Base-by-base conservation (phyloP, 2,888 invertebrate genomes). In the Tyria jacobaeae region DNA sequence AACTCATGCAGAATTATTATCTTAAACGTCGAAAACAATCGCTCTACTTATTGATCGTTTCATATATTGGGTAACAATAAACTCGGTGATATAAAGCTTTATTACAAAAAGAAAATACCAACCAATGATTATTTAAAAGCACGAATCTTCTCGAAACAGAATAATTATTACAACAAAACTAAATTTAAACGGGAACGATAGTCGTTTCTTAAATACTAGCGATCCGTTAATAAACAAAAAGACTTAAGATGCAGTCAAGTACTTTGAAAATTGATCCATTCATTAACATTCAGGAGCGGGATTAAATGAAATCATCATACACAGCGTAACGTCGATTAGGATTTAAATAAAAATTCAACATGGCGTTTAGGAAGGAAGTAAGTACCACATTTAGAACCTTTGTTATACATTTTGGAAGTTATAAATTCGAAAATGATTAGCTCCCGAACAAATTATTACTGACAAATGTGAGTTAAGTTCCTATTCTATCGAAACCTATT, bases 361-460 rank as follows among this genome's bases (percentile, higher is more conserved):
- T 60, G 52, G 62, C 50, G 17, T 66, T 66, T 55, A 55, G 48
- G 62, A 75, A 76, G 79, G 81, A 78, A 77, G 77, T 70, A 75
- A 72, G 66, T 56, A 71, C 55, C 70, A 63, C 67, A 53, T 71
- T 71, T 57, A 69, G 60, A 62, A 60, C 39, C 49, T 57, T 64
- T 66, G 64, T 70, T 64, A 72, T 73, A 68, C 3, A 58, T 56
- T 64, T 76, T 65, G 68, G 75, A 76, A 74, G 62, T 70, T 44
- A 78, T 71, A 81, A 75, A 79, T 78, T 73, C 73, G 62, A 70
- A 60, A 73, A 81, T 75, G 72, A 82, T 80, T 78, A 73, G 68
- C 71, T 69, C 69, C n/a, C 64, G 60, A 64, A 70, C 54, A 76
- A 63, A 77, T 77, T 71, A 76, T 71, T 63, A 76, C 64, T 73